Evolutionary conservation across 1,140 invertebrate genomes (phyloP).

Genomic region (Galleria mellonella): DNA sequence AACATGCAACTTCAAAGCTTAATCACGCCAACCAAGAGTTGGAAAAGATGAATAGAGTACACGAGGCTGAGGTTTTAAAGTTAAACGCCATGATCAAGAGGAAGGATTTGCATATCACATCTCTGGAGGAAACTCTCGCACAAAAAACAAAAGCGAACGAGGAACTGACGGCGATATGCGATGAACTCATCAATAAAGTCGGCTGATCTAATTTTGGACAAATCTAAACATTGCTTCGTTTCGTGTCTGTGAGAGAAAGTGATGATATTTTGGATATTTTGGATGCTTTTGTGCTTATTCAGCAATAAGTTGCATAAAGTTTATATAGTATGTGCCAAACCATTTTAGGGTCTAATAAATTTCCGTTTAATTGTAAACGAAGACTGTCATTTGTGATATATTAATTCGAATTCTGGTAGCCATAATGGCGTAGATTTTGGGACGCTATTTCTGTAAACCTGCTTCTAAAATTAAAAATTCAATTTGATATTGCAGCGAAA

Average conservation of each 20-base stretch:
- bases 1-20: conserved; percentile 65
- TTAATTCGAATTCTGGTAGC: conserved; percentile 4
- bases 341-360: conserved; percentile 15
- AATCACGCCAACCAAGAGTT: conserved; percentile 79
- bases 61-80: conserved; percentile 80
- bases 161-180: conserved; percentile 85
- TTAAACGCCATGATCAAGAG: conserved; percentile 84
- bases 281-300: conserved; percentile 48
- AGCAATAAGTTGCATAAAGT: conserved; percentile 48
- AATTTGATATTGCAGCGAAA: no score
- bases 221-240: conserved; percentile 21
- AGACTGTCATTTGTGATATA: conserved; percentile 41
- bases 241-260: conserved; percentile 35
- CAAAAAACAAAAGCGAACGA: conserved; percentile 85
- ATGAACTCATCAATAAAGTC: conserved; percentile 83
- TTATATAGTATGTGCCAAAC: conserved; percentile 33
- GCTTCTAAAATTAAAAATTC: no score
- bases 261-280: conserved; percentile 19
- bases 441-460: no score
- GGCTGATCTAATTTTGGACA: conserved; percentile 36
- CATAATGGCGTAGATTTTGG: not conserved
- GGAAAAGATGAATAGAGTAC: conserved; percentile 77
- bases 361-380: conserved; percentile 26
- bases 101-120: conserved; percentile 80
- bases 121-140: conserved; percentile 80